These are phyloP conservation scores for Malaclemys terrapin DNA, from an alignment of 2,113 vertebrate species.

Conservation along the genomic window DNA sequence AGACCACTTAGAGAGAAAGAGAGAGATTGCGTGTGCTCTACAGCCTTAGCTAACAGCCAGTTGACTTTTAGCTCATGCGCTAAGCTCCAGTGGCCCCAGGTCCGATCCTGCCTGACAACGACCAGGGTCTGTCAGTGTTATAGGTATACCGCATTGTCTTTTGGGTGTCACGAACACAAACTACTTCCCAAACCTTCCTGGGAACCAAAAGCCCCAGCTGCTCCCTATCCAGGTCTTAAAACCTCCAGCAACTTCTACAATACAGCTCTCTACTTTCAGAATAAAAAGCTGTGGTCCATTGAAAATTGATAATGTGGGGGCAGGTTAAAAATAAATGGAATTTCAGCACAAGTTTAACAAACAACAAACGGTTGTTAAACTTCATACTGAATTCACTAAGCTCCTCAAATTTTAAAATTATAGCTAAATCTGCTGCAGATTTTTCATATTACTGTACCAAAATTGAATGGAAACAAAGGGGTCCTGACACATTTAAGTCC, in stretches of 20 bases:
- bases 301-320: not conserved
- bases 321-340: not conserved
- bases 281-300: not conserved
- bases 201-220: not conserved
- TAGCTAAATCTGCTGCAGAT: not conserved
- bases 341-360: not conserved
- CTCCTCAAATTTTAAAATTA: not conserved
- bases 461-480: not conserved
- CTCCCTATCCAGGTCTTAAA: not conserved
- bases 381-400: not conserved
- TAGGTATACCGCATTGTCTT: not conserved
- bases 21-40: no score
- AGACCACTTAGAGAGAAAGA: no score
- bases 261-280: not conserved
- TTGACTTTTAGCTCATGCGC: no score
- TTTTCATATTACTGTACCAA: not conserved
- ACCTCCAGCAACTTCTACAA: not conserved
- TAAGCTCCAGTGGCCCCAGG: no score
- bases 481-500: not conserved
- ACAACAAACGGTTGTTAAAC: not conserved
- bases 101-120: no score
- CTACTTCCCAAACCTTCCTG: not conserved
- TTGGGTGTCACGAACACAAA: not conserved
- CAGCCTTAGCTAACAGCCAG: no score
- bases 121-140: no score